Evolutionary conservation across 2,113 vertebrate genomes (phyloP), one percentile per base, ranked within the genome.

Genomic region (Pollachius pollachius): DNA sequence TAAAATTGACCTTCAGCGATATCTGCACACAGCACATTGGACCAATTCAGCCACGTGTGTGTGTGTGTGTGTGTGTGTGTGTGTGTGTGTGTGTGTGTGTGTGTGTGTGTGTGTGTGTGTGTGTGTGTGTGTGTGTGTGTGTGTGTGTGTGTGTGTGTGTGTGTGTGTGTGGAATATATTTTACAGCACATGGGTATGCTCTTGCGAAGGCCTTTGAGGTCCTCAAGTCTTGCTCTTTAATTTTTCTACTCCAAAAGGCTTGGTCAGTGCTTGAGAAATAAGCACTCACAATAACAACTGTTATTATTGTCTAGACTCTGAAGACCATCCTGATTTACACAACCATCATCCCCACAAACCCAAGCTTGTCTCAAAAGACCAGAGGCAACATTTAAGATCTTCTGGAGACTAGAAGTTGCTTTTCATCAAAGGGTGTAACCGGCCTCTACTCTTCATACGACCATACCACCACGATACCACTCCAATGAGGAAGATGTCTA

Each of bases 401-500:
- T 61, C 56, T n/a, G 66, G 30, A 72, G 66, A 30, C 52, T 60
- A 52, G 48, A 34, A 64, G 58, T 1, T 2, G 18, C 27, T 37
- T 56, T 21, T 8, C 34, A 12, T 25, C 68, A 64, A 76, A 71
- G 73, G 21, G 34, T 63, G 52, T 70, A 15, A 18, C 34, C 15
- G 17, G 13, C 15, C 18, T 21, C 57, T 9, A n/a, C 54, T n/a
- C 54, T 16, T 5, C 16, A 57, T 57, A n/a, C 54, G 5, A 23
- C 18, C 41, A 48, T 15, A 62, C 65, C 58, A 21, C 54, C 15
- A 23, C 11, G 9, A 18, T 23, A 17, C 30, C 48, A 34, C 48
- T 8, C 41, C 17, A 70, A 62, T 64, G 56, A 82, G 63, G 69
- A 69, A 77, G 72, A 77, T 76, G 76, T 87, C 81, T 75, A 70